Evolutionary conservation across 2,113 vertebrate genomes (phyloP).

Genomic region (Typhlomys cinereus): DNA sequence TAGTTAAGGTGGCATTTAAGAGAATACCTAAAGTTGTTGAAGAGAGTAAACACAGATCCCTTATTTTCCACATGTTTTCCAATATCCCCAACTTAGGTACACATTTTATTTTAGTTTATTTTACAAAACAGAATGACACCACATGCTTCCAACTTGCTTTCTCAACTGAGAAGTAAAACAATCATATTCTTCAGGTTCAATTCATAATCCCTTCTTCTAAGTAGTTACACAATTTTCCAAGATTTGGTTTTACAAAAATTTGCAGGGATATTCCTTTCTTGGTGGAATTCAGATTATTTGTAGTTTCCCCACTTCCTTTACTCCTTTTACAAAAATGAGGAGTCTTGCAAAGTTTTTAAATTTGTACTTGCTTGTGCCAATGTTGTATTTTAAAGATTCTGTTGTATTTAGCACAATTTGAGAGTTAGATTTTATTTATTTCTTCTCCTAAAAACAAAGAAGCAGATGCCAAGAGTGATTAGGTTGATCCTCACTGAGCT

Average conservation of each 20-base stretch:
- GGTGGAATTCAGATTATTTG: constrained; percentile 1
- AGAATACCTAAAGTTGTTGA: background rate
- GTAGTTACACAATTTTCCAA: background rate
- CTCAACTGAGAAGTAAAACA: constrained; percentile 3
- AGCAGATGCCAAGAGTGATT: background rate
- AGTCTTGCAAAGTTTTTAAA: background rate
- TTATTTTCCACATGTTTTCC: background rate
- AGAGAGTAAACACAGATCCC: background rate
- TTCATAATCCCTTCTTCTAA: background rate
- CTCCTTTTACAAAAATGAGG: background rate
- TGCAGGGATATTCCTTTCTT: background rate
- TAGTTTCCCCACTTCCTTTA: background rate
- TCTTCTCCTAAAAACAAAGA: constrained; percentile 2
- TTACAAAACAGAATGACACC: background rate
- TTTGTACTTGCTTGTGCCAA: constrained; percentile 23
- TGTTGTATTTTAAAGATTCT: constrained; percentile 22
- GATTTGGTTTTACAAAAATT: background rate
- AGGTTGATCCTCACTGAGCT: background rate
- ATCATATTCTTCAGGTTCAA: background rate
- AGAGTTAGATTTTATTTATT: background rate
- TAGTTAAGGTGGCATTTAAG: background rate
- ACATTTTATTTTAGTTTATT: background rate
- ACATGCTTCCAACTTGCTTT: background rate
- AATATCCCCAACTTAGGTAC: background rate
- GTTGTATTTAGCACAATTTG: constrained; percentile 11